Conservation (phyloP, 2,888 invertebrate genomes). For the Xanthorhoe spadicearia region DNA sequence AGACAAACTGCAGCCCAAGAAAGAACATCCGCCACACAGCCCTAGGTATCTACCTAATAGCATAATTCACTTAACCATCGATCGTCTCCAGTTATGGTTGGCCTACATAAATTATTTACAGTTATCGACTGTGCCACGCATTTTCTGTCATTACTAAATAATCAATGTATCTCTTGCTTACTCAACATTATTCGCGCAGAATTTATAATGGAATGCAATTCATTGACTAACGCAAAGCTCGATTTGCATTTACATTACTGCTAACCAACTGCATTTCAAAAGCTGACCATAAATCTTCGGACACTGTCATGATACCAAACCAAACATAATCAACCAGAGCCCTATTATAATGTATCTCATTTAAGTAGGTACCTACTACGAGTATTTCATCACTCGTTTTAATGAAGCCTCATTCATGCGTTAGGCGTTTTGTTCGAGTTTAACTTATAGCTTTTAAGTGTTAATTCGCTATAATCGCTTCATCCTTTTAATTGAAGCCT, state of each 20-base stretch:
- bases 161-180: slow-evolving; percentile 1
- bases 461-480: slow-evolving; percentile 66
- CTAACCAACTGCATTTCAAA: slow-evolving; percentile 35
- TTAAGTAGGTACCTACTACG: slow-evolving; percentile 10
- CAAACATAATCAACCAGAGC: slow-evolving; percentile 24
- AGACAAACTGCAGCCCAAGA: slow-evolving; percentile 91
- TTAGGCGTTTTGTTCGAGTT: slow-evolving; percentile 52
- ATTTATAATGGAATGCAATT: slow-evolving; percentile 28
- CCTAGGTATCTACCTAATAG: slow-evolving; percentile 72
- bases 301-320: slow-evolving; percentile 30
- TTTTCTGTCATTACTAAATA: slow-evolving; percentile 2
- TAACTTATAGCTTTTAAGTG: slow-evolving; percentile 51
- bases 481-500: slow-evolving; percentile 79
- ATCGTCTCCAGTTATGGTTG: slow-evolving; percentile 18
- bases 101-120: slow-evolving; percentile 19
- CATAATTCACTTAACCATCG: slow-evolving; percentile 21
- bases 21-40: slow-evolving; percentile 90
- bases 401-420: slow-evolving; percentile 56
- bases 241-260: slow-evolving; percentile 34
- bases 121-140: slow-evolving; percentile 3
- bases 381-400: slow-evolving; percentile 33
- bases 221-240: slow-evolving; percentile 25
- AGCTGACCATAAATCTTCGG: slow-evolving; percentile 30
- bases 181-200: slow-evolving; percentile 15
- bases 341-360: slow-evolving; percentile 26